phyloP scores from a whole-genome alignment of 2,888 invertebrate species.

The Lottia gigantea region DNA sequence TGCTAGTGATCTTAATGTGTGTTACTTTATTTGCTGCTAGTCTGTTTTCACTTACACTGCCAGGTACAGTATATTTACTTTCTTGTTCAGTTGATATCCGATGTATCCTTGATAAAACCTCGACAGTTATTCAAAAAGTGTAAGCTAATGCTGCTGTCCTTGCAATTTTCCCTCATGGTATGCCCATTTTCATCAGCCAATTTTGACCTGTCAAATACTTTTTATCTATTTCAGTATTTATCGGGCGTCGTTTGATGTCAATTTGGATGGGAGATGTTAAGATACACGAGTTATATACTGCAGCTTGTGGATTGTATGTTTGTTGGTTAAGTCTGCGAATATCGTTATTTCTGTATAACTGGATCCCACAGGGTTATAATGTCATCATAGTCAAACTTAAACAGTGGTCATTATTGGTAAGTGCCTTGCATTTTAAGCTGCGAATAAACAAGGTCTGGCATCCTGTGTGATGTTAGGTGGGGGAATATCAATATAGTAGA shows the following conservation, averaged over 20 bases:
- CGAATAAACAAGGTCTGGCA: too few species aligned
- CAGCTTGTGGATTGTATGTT: constrained; percentile 92
- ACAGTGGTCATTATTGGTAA: constrained; percentile 68
- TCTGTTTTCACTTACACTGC: constrained; percentile 85
- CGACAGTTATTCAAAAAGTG: neutral
- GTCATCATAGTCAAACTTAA: constrained; percentile 69
- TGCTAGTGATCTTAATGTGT: constrained; percentile 82
- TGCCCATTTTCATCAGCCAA: neutral
- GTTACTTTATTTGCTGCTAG: constrained; percentile 86
- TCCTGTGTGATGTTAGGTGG: too few species aligned
- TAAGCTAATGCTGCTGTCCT: neutral
- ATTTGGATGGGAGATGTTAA: constrained; percentile 80
- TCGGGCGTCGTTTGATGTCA: constrained; percentile 89
- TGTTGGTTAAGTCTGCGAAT: constrained; percentile 93
- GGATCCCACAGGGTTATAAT: constrained; percentile 89
- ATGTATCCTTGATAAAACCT: too few species aligned
- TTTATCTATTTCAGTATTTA: constrained; percentile 75
- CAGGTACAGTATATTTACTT: constrained; percentile 69
- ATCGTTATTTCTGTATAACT: constrained; percentile 82
- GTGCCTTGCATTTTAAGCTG: constrained; percentile 24
- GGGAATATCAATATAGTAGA: too few species aligned
- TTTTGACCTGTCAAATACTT: neutral
- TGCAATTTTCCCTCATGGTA: neutral
- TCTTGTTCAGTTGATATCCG: neutral
- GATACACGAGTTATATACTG: constrained; percentile 95